These are phyloP conservation scores for Arctopsyche grandis DNA, from an alignment of 1,140 invertebrate species.

Conservation along the genomic window DNA sequence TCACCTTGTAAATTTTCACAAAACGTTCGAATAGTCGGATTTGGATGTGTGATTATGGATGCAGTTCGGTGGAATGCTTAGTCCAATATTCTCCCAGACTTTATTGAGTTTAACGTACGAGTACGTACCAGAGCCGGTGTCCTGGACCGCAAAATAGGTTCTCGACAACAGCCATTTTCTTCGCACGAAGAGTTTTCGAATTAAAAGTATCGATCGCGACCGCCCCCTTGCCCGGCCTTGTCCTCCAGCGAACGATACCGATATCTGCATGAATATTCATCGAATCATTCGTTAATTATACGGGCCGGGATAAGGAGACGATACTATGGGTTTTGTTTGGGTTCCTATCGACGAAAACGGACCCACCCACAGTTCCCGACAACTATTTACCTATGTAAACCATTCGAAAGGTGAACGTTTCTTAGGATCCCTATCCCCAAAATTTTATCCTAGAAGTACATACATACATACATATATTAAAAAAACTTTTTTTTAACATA, in stretches of 20 bases:
- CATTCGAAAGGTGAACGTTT: no score
- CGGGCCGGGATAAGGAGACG: slow-evolving; percentile 18
- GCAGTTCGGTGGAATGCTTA: slow-evolving; percentile 4
- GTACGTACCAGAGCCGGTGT: not conserved
- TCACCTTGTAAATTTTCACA: not conserved
- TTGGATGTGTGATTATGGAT: slow-evolving; percentile 26
- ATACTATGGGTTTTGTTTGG: slow-evolving; percentile 22
- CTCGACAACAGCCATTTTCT: slow-evolving; percentile 6
- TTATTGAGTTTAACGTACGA: not conserved
- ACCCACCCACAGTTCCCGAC: not conserved
- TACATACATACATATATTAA: no score
- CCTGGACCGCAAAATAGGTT: slow-evolving; percentile 7
- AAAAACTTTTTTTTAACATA: no score
- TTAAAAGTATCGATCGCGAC: slow-evolving; percentile 23
- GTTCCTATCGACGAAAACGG: not conserved
- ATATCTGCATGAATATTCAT: slow-evolving; percentile 32
- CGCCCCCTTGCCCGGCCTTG: not conserved
- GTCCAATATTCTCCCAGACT: not conserved
- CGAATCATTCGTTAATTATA: slow-evolving; percentile 32
- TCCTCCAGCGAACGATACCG: slow-evolving; percentile 24
- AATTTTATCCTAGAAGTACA: no score
- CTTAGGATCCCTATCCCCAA: no score
- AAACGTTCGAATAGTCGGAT: not conserved
- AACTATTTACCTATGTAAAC: no score
- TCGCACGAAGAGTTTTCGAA: slow-evolving; percentile 23